Base-by-base conservation (phyloP, 2,888 invertebrate species). In the Drosophila paranaensis region DNA sequence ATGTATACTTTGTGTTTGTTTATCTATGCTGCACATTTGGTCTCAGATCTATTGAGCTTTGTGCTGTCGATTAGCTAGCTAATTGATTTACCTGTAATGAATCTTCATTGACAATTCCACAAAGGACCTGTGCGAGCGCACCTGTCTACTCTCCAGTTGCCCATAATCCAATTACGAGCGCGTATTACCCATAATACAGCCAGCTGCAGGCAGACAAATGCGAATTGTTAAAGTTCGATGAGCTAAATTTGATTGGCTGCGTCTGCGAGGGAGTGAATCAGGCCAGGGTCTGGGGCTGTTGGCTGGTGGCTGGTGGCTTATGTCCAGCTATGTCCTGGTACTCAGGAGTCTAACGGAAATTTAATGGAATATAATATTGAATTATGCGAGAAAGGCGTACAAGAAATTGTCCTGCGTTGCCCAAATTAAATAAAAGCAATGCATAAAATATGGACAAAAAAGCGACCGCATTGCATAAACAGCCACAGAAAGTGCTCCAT, bases 301-400 rank as follows among this genome's bases (percentile, higher is more conserved):
- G n/a, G n/a, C n/a, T n/a, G n/a, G n/a, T n/a, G n/a, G 40, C n/a
- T 35, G 20, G 33, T 20, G 25, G 10, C 48, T 27, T 30, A 13
- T 14, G 27, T 62, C 60, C 43, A 43, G 51, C 10, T 33, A 2
- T 9, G 51, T 61, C 65, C 54, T 67, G 69, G 53, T 43, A 27
- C n/a, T n/a, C 54, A 11, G 40, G 46, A 53, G 65, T 51, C 76
- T 77, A 71, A 78, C 83, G 81, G 58, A 86, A 75, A 75, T 73
- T 77, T 86, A 83, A 85, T 85, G 81, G 79, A 85, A 88, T 79
- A 87, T 84, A 61, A 84, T 83, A 83, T 88, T 81, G 64, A 86
- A 86, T 86, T 86, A 81, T 60, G 51, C 40, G 40, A 48, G 72
- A 64, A 68, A 69, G 53, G 51, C 60, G 43, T 55, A 33, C 63